Evolutionary conservation across 2,113 vertebrate species (phyloP).

Genomic region (Mungos mungo): DNA sequence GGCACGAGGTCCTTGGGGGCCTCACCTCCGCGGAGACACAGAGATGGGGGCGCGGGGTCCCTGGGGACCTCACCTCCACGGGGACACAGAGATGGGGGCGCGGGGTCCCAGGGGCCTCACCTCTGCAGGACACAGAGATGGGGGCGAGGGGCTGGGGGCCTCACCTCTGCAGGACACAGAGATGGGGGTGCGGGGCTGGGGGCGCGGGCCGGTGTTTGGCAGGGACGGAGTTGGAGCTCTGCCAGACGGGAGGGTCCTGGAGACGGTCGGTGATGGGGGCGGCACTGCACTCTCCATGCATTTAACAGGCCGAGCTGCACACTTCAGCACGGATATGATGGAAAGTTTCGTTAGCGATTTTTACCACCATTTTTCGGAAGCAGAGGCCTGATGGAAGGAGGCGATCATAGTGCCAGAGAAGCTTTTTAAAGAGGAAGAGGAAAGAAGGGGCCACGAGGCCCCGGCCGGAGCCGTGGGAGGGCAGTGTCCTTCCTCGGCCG

Average conservation of each 20-base stretch:
- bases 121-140: rapidly evolving
- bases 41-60: neutral
- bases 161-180: neutral
- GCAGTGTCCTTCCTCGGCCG: too few relatives aligned
- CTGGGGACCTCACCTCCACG: rapidly evolving
- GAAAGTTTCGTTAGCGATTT: neutral
- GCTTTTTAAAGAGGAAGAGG: too few relatives aligned
- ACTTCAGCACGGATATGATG: rapidly evolving
- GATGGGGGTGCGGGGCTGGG: neutral
- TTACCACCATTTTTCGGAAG: neutral
- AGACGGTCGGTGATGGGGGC: rapidly evolving
- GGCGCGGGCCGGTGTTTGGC: rapidly evolving
- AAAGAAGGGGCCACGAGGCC: rapidly evolving
- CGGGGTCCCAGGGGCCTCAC: too few relatives aligned
- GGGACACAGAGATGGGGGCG: neutral
- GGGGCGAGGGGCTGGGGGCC: neutral
- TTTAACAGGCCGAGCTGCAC: rapidly evolving
- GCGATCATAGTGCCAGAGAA: rapidly evolving
- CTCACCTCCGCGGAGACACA: too few relatives aligned
- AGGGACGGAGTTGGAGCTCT: neutral
- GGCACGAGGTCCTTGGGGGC: too few relatives aligned
- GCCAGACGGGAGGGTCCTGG: neutral
- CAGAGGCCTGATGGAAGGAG: too few relatives aligned
- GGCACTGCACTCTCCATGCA: rapidly evolving
- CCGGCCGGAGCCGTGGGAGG: rapidly evolving